A percentile compares a stretch with the other conserved stretches of the same genome.
Conservation (phyloP, 2,797 vertebrate species). For the Pangasius macronema region DNA sequence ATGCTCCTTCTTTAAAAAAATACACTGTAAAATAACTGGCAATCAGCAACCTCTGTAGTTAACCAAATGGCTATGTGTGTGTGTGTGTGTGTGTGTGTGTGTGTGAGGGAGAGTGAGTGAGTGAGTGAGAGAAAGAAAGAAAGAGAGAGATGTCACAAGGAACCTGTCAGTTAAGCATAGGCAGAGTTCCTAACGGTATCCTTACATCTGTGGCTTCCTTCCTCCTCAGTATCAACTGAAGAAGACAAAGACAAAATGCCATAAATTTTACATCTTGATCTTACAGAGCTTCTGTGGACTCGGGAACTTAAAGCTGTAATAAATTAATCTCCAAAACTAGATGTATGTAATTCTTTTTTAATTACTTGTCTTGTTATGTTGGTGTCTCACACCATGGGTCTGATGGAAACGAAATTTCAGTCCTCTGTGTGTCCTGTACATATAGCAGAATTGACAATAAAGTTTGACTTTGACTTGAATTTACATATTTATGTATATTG, state of each 20-base stretch:
- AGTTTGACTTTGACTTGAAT: no score
- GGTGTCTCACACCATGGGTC: no score
- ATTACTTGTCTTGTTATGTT: no score
- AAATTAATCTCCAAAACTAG: no score
- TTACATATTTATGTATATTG: background rate
- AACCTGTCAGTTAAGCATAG: constrained; percentile 51
- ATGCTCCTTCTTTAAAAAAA: background rate
- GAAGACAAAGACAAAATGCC: constrained; percentile 1
- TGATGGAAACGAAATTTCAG: no score
- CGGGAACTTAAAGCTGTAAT: background rate
- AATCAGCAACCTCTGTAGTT: constrained; percentile 27
- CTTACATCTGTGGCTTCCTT: constrained; percentile 61
- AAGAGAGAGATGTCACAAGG: constrained; percentile 42
- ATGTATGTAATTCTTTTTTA: background rate
- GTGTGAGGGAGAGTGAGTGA: constrained; percentile 7
- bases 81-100: background rate
- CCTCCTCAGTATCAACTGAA: constrained; percentile 49
- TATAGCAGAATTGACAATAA: no score
- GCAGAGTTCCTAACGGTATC: constrained; percentile 56
- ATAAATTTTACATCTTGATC: background rate
- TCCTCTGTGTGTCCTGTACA: no score
- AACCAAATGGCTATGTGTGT: constrained; percentile 19
- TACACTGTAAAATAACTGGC: background rate
- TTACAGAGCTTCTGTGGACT: background rate
- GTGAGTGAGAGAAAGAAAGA: background rate